Base-by-base conservation (phyloP, 2,113 vertebrate genomes). In the Syngnathus typhle region DNA sequence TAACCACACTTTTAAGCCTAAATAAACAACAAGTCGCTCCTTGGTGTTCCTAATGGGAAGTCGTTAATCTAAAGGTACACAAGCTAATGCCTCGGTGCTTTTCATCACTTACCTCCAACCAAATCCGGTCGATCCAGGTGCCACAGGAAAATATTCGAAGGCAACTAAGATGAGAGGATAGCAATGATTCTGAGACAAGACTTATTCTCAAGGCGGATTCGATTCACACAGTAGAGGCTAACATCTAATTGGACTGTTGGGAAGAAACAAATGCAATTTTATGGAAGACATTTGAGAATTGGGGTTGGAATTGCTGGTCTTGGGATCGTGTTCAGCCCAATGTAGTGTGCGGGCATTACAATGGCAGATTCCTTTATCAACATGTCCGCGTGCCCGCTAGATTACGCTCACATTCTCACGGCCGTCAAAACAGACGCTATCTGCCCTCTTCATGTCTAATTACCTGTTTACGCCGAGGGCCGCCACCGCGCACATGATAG, bases 361-460 rank as follows among this genome's bases (percentile, higher is more conserved):
- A 84, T 71, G 67, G 60, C 73, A 73, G 71, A 71, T 76, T 70
- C 44, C 64, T 74, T 86, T 88, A 90, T 91, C 72, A 83, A 60
- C 43, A 11, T 67, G 71, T 68, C 76, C 70, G 52, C 74, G 68
- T 70, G 61, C 27, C 71, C 38, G 68, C 68, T 69, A 84, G 86
- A 89, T 87, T 16, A 84, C 81, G 80, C 86, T 82, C 86, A 77
- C 82, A 79, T 83, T 80, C 69, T 66, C 71, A 81, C 70, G 69
- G 82, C 82, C 85, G 87, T 88, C 90, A 88, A 85, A 91, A 90
- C 90, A 89, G 85, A 90, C 87, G 77, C 68, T 88, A 89, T 90
- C 89, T 65, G 55, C 56, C 78, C 83, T 86, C 87, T 82, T 86
- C 75, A 82, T 76, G 83, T 85, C 85, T 88, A 88, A 91, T 88